These are phyloP conservation scores for Euphonia xanthogaster DNA, from an alignment of 2,797 vertebrate genomes.

Conservation along the genomic window DNA sequence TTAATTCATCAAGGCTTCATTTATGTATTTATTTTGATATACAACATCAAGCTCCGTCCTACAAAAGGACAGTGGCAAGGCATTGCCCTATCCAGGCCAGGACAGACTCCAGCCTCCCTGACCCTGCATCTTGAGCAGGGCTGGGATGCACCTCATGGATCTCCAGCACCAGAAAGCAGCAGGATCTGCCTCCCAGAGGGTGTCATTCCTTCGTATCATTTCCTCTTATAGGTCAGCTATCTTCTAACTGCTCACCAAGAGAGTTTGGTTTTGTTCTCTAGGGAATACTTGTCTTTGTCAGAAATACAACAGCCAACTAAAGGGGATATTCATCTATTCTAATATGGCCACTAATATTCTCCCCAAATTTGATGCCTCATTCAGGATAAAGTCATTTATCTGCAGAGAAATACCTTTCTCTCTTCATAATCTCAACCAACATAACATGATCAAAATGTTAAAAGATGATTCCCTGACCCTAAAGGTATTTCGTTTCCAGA, in stretches of 20 bases:
- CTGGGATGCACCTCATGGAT: background rate
- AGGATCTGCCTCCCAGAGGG: background rate
- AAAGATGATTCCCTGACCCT: background rate
- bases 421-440: background rate
- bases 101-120: background rate
- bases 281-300: background rate
- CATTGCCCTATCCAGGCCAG: fast-evolving
- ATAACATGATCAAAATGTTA: background rate
- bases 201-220: fast-evolving
- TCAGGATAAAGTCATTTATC: background rate
- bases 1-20: background rate
- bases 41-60: background rate
- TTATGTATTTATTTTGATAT: background rate
- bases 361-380: background rate
- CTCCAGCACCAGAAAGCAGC: background rate
- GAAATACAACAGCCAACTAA: background rate
- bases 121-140: background rate
- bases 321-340: background rate
- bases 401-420: background rate
- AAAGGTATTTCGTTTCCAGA: background rate
- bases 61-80: background rate
- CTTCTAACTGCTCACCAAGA: background rate
- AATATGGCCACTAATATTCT: background rate
- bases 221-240: background rate
- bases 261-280: background rate